Evolutionary conservation across 2,888 invertebrate genomes (phyloP).

Genomic region (Megamerina dolium): DNA sequence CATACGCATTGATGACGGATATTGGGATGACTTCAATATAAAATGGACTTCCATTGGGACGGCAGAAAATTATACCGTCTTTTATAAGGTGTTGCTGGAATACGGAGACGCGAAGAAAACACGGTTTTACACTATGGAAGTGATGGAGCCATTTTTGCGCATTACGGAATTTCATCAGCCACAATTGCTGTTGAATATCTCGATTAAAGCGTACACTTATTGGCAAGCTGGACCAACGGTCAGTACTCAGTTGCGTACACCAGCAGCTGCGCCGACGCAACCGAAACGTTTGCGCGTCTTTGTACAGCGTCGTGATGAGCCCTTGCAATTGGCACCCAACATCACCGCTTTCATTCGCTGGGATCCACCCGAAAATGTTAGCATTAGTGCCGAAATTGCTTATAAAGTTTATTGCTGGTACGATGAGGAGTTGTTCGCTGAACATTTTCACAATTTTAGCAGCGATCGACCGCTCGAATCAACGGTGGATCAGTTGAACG

Average conservation of each 20-base stretch:
- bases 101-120: constrained; percentile 7
- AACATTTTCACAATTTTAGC: constrained; percentile 31
- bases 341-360: constrained; percentile 70
- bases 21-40: constrained; percentile 75
- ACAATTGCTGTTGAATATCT: constrained; percentile 65
- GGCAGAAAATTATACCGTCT: constrained; percentile 74
- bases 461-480: constrained; percentile 49
- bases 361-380: constrained; percentile 67
- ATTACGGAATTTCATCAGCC: constrained; percentile 50
- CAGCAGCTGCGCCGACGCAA: constrained; percentile 72
- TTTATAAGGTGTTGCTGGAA: constrained; percentile 54
- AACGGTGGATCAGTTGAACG: constrained; percentile 53
- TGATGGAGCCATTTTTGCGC: constrained; percentile 47
- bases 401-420: constrained; percentile 64
- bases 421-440: constrained; percentile 34
- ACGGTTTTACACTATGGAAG: constrained; percentile 24
- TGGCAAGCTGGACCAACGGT: constrained; percentile 73
- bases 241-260: constrained; percentile 62
- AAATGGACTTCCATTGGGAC: constrained; percentile 71
- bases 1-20: constrained; percentile 62
- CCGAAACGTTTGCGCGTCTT: constrained; percentile 71
- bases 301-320: constrained; percentile 54
- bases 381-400: constrained; percentile 63
- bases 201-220: constrained; percentile 73
- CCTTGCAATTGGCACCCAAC: constrained; percentile 29